phyloP scores from a whole-genome alignment of 37 sponge, comb jelly and placozoan species.

The Theonella swinhoei region DNA sequence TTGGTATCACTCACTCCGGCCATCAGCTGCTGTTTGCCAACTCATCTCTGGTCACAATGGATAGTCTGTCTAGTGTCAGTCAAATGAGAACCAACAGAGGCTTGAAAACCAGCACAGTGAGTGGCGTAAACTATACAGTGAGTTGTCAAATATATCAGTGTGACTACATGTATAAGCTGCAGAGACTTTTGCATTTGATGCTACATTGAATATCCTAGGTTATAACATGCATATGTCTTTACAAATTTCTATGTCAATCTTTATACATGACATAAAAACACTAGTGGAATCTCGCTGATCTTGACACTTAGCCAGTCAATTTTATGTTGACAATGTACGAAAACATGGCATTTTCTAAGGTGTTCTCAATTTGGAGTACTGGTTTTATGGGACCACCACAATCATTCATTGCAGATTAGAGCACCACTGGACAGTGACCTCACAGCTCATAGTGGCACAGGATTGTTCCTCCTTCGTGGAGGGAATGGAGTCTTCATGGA shows the following conservation, averaged over 20 bases:
- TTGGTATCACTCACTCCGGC: neutral
- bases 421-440: neutral
- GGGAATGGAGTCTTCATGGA: neutral
- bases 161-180: too few relatives aligned
- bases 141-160: neutral
- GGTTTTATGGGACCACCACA: too few relatives aligned
- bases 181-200: too few relatives aligned
- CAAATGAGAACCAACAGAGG: neutral
- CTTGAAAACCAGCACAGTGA: constrained; percentile 1
- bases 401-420: constrained; percentile 26
- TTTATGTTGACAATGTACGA: too few relatives aligned
- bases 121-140: neutral
- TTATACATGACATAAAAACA: too few relatives aligned
- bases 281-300: too few relatives aligned
- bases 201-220: too few relatives aligned
- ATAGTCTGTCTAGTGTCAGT: neutral
- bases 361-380: too few relatives aligned
- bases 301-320: too few relatives aligned
- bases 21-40: constrained; percentile 12
- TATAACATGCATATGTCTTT: too few relatives aligned
- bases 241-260: too few relatives aligned
- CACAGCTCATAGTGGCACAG: neutral
- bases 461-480: neutral
- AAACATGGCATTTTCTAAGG: too few relatives aligned
- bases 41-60: neutral